These are phyloP conservation scores for Bugula neritina DNA, from an alignment of 2,888 invertebrate genomes.

Conservation along the genomic window DNA sequence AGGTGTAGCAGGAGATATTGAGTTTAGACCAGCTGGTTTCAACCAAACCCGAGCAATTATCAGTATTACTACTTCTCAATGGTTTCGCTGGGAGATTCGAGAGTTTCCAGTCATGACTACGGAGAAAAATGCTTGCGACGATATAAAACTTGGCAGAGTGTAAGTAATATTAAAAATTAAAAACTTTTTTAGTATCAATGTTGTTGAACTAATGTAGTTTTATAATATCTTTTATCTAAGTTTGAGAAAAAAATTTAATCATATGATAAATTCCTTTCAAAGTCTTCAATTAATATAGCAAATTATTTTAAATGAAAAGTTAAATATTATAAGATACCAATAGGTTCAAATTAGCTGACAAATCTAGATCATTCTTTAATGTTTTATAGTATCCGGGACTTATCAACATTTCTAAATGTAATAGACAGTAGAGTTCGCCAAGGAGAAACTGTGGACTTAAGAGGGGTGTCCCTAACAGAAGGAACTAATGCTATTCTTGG, in stretches of 20 bases:
- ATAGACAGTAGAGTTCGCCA: not conserved
- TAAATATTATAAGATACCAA: too few species aligned
- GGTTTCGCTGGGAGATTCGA: conserved; percentile 4
- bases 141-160: not conserved
- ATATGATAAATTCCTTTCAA: too few species aligned
- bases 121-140: conserved; percentile 3
- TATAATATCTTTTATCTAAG: too few species aligned
- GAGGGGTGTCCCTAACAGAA: not conserved
- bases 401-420: not conserved
- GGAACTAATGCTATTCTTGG: conserved; percentile 20
- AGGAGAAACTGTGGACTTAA: not conserved
- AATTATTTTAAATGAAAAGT: too few species aligned
- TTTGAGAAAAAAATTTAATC: too few species aligned
- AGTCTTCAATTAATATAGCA: too few species aligned
- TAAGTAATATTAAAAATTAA: not conserved
- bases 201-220: too few species aligned
- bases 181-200: too few species aligned
- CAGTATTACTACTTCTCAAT: not conserved
- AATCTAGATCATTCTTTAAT: too few species aligned
- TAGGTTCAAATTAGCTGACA: too few species aligned
- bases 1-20: not conserved
- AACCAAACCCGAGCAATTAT: not conserved
- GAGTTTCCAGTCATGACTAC: conserved; percentile 23
- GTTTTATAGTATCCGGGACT: not conserved
- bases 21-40: not conserved